These are phyloP conservation scores for Hydriomena furcata DNA, from an alignment of 2,888 invertebrate species.

Conservation along the genomic window DNA sequence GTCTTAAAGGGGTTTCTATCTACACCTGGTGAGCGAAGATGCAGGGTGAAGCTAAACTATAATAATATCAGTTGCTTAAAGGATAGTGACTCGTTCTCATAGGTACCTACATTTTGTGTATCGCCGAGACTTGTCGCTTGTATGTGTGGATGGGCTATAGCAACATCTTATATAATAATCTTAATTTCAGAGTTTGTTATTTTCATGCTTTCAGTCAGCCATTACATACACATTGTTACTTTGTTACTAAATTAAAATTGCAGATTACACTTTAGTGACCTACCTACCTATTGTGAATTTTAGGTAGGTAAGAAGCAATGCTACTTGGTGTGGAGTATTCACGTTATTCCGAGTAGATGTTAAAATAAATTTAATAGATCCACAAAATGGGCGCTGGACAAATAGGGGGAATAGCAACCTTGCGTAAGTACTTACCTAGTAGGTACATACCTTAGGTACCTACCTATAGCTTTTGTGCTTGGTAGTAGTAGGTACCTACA, in stretches of 20 bases:
- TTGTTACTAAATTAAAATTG: slow-evolving; percentile 1
- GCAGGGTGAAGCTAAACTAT: no score
- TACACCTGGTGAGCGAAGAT: no score
- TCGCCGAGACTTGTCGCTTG: no score
- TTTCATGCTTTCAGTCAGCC: slow-evolving; percentile 4
- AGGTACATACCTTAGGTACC: no score
- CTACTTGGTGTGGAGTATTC: background rate
- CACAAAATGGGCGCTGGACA: slow-evolving; percentile 59
- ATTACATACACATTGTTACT: slow-evolving; percentile 16
- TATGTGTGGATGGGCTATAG: no score
- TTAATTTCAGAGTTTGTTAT: background rate
- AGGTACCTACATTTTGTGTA: no score
- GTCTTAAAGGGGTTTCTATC: no score
- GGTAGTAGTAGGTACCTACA: background rate
- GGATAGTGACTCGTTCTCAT: no score
- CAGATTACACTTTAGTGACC: no score
- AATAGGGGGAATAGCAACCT: slow-evolving; percentile 58
- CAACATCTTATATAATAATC: no score
- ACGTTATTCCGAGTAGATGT: background rate
- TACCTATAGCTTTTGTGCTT: background rate
- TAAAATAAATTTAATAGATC: background rate
- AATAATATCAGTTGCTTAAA: no score
- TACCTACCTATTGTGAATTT: no score
- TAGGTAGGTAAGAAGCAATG: background rate
- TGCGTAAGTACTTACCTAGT: slow-evolving; percentile 49